Evolutionary conservation across 2,797 vertebrate genomes (phyloP).

Genomic region (Limosa lapponica): DNA sequence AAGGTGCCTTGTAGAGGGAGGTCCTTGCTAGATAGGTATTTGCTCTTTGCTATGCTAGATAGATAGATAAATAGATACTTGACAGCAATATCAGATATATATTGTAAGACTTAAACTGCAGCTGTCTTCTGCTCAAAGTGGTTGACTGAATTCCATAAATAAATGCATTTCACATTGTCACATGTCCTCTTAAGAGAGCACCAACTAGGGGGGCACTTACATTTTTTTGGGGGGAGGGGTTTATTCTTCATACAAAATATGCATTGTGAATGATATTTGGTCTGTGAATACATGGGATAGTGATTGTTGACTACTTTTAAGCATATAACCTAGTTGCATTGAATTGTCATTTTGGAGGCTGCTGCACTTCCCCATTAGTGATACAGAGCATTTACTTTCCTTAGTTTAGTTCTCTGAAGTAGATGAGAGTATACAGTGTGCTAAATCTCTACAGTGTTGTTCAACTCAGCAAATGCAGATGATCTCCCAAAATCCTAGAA

Average conservation of each 20-base stretch:
- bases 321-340: too few species aligned
- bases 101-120: neutral
- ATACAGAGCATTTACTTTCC: neutral
- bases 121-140: neutral
- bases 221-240: accelerated
- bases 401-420: neutral
- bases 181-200: neutral
- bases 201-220: accelerated
- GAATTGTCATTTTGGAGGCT: neutral
- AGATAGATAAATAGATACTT: neutral
- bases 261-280: neutral
- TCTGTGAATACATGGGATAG: neutral
- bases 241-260: neutral
- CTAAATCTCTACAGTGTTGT: neutral
- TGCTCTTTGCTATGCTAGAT: too few species aligned
- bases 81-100: neutral
- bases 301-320: neutral
- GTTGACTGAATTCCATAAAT: neutral
- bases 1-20: neutral
- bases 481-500: neutral
- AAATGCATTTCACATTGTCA: neutral
- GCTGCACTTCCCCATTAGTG: neutral
- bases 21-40: neutral
- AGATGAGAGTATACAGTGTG: neutral
- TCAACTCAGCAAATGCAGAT: neutral